phyloP scores from a whole-genome alignment of 2,888 invertebrate species.

The Ochropleura leucogaster region DNA sequence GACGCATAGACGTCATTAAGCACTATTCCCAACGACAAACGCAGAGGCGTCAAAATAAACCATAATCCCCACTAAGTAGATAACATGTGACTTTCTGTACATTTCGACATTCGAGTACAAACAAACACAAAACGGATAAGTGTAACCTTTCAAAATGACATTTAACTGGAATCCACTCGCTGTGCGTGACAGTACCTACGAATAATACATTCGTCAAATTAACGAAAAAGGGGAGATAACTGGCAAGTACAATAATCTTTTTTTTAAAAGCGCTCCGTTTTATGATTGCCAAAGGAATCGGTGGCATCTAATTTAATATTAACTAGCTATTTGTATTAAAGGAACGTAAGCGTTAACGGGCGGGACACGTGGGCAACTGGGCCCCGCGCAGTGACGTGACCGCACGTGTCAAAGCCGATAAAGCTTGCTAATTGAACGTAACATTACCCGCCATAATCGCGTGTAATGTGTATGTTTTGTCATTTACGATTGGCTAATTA shows the following conservation, averaged over 20 bases:
- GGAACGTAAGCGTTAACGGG: conserved; percentile 64
- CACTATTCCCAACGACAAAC: conserved; percentile 30
- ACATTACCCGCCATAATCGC: conserved; percentile 70
- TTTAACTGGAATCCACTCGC: conserved; percentile 48
- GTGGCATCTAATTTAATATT: conserved; percentile 75
- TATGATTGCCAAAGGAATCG: conserved; percentile 72
- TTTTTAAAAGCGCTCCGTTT: conserved; percentile 64
- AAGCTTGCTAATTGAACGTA: conserved; percentile 75
- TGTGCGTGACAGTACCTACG: conserved; percentile 58
- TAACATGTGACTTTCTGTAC: conserved; percentile 32
- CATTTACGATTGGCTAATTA: conserved; percentile 79
- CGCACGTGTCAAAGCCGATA: conserved; percentile 69
- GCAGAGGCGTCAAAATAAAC: conserved; percentile 37
- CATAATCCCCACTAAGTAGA: conserved; percentile 43
- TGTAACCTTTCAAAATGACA: conserved; percentile 61
- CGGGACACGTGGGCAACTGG: conserved; percentile 40
- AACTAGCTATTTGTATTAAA: conserved; percentile 79
- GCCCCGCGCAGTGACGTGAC: conserved; percentile 74
- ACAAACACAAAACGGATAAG: conserved; percentile 42
- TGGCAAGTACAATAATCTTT: conserved; percentile 51
- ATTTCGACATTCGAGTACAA: conserved; percentile 45
- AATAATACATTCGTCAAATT: conserved; percentile 65
- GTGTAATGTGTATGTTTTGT: conserved; percentile 71
- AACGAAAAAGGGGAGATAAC: conserved; percentile 59
- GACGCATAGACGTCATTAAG: conserved; percentile 30